Base-by-base conservation (phyloP, 2,797 vertebrate genomes). In the Pipistrellus kuhlii region DNA sequence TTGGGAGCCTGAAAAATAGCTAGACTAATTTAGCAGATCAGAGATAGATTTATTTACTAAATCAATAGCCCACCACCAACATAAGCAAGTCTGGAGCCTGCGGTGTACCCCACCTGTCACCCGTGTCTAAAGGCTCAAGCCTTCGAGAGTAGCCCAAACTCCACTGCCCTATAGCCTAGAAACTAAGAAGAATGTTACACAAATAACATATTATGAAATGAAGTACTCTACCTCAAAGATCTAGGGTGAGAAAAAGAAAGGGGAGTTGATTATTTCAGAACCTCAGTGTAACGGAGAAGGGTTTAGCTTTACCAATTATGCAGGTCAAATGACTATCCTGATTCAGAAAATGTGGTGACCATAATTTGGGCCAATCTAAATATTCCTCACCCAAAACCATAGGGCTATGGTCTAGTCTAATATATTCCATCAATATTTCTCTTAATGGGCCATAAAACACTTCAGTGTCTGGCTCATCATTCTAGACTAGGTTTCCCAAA, bases 381-480 rank as follows among this genome's bases (percentile, higher is more conserved):
- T 76, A 69, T 13, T 76, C 4, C 3, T 66, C 46, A 62, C 21
- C 30, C 14, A 17, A 92, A 80, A 68, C 68, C 75, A 64, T 71
- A 71, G 93, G 30, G 51, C 66, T 25, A 25, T 90, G 38, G 18
- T 35, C 27, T 35, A 68, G 23, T 51, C 46, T 72, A 35, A 86
- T 57, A 53, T 32, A 78, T 14, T 90, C 64, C 11, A 66, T 27
- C 17, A 3, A 32, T n/a, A 32, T 32, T 66, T 66, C n/a, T 92
- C 84, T 83, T 71, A 20, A 88, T 77, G 55, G 69, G 59, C 92
- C 35, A 48, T 75, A 66, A 75, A 84, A 81, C 7, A 84, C 53
- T 21, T 32, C 38, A 38, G 18, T 73, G 18, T 71, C 53, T 59
- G 35, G 38, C 21, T 90, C 51, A 85, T 32, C 51, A 53, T 75